These are phyloP conservation scores for Paedocypris sp. DNA, from an alignment of 2,113 vertebrate species.

Conservation along the genomic window DNA sequence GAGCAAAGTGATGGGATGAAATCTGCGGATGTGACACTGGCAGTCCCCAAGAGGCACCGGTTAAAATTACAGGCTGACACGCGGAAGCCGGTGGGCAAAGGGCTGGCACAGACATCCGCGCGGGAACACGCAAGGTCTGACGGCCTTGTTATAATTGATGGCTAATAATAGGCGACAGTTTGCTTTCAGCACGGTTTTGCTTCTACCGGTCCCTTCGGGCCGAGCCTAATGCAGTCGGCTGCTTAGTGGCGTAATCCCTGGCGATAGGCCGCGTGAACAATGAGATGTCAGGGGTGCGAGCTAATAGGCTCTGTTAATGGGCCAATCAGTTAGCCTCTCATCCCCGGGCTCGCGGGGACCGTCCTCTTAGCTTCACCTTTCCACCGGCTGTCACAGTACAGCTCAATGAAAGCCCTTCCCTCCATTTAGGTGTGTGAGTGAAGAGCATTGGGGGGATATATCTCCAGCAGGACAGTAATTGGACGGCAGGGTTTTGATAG, in stretches of 20 bases:
- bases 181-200: conserved; percentile 5
- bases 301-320: conserved; percentile 11
- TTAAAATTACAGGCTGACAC: conserved; percentile 16
- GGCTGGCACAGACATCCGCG: not conserved
- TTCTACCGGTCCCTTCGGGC: not conserved
- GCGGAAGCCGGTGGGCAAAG: not conserved
- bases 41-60: conserved; percentile 3
- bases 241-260: not conserved
- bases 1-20: conserved; percentile 4
- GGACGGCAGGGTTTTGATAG: conserved; percentile 14
- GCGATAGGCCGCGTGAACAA: not conserved
- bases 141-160: conserved; percentile 13
- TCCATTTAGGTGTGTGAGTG: not conserved
- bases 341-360: conserved; percentile 1
- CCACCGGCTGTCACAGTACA: conserved; percentile 8
- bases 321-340: not conserved
- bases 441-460: conserved; percentile 8
- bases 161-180: conserved; percentile 14
- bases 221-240: conserved; percentile 5
- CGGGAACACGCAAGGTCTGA: not conserved
- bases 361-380: conserved; percentile 3
- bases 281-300: not conserved
- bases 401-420: conserved; percentile 19
- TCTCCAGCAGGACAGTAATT: conserved; percentile 25
- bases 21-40: conserved; percentile 7